Base-by-base conservation (phyloP, 2,113 vertebrate genomes). In the Stegostoma tigrinum region DNA sequence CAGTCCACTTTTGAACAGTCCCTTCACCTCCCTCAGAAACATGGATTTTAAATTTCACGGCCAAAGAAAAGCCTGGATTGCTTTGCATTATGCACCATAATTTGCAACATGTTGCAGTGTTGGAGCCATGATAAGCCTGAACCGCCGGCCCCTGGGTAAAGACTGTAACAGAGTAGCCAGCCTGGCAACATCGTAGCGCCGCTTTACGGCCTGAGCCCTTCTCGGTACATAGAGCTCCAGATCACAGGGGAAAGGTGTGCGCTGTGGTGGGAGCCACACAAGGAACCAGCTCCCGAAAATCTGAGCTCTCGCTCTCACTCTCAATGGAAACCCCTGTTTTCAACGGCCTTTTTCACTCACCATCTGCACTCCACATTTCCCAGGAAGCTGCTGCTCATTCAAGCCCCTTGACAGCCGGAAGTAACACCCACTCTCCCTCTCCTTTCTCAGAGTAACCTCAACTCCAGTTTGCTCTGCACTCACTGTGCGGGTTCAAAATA, bases 281-380 rank as follows among this genome's bases (percentile, higher is more conserved):
- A 17, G 23, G 1, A 5, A 3, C 27, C 34, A 1, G 15, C 15
- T 1, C 0, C 15, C 7, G 27, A n/a, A 17, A 24, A 14, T 2
- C 87, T 7, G 52, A 17, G 34, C 34, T 30, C 52, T 90, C 1
- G 52, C 42, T 52, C 14, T 48, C 23, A 34, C 42, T 52, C 14
- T 48, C 23, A 34, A 19, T 6, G 55, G 21, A 61, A 10, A 30
- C 48, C 15, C 5, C 86, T 1, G 30, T 4, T 19, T 14, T 45
- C 23, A 66, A 5, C 4, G 17, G n/a, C 55, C 89, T 66, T 21
- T n/a, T 24, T 55, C 89, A 38, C 61, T 64, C 89, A 19, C 55
- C 89, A 90, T 90, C 87, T 52, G 48, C 87, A 30, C 12, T 66
- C 61, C 61, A 38, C 61, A 14, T 66, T 93, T n/a, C 30, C 64